Evolutionary conservation across 2,888 invertebrate genomes (phyloP).

Genomic region (Drosophila kanekoi): DNA sequence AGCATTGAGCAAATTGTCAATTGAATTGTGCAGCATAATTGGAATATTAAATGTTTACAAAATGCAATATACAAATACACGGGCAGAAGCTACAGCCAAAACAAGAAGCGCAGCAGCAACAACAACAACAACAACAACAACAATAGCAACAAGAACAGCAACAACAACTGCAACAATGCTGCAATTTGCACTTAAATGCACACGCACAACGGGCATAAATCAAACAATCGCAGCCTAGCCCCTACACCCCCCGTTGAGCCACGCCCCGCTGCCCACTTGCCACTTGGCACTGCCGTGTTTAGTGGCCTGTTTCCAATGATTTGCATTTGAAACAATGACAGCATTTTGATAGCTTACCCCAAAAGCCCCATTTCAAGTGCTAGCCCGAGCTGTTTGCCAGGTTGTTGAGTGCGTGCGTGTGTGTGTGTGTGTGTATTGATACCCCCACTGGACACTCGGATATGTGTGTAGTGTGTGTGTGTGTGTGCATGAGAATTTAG

Average conservation of each 20-base stretch:
- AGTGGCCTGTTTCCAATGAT: slow-evolving; percentile 66
- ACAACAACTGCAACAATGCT: slow-evolving; percentile 42
- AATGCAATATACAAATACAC: slow-evolving; percentile 72
- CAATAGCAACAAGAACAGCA: slow-evolving; percentile 3
- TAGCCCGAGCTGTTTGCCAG: slow-evolving; percentile 21
- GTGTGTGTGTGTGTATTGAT: slow-evolving; percentile 8
- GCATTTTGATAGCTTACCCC: slow-evolving; percentile 52
- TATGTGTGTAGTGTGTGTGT: background rate
- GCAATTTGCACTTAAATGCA: slow-evolving; percentile 76
- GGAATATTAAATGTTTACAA: slow-evolving; percentile 80
- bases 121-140: slow-evolving; percentile 13
- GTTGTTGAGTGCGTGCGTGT: slow-evolving; percentile 17
- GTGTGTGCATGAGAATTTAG: slow-evolving; percentile 41
- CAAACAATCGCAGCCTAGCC: slow-evolving; percentile 53
- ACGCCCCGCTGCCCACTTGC: too few species aligned
- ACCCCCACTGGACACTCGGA: slow-evolving; percentile 6
- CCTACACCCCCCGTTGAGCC: background rate
- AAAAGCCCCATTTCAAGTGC: slow-evolving; percentile 17
- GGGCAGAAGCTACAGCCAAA: slow-evolving; percentile 7
- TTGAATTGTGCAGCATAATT: slow-evolving; percentile 77
- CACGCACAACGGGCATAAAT: slow-evolving; percentile 67
- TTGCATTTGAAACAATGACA: slow-evolving; percentile 75
- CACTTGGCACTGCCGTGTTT: slow-evolving; percentile 28
- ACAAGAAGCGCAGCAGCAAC: slow-evolving; percentile 1
- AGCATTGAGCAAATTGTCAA: slow-evolving; percentile 68